Base-by-base conservation (phyloP, 2,888 invertebrate genomes). In the Tromatobia lineatoria region DNA sequence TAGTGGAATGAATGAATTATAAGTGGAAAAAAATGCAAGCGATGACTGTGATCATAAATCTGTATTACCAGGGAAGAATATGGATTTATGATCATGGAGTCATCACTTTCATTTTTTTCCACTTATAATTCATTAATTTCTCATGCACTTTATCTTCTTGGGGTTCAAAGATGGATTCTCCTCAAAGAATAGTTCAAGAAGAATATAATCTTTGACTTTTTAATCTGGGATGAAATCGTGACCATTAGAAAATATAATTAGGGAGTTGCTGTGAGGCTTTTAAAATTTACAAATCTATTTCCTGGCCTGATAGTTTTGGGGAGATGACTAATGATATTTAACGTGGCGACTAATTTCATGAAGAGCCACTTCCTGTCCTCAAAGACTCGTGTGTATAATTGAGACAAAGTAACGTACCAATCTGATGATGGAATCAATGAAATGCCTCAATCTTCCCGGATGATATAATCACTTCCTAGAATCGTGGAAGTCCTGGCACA, bases 211-310 rank as follows among this genome's bases (percentile, higher is more conserved):
- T 42, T 42, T 38, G 0, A 71, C 38, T 15, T 73, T 73, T 73
- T 54, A 20, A 54, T 71, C 38, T 50, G 15, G 38, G 6, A 13
- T 15, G 54, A 54, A 54, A 71, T 52, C 13, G 38, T 69, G 38
- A 73, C 73, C 59, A 59, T 73, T 59, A 59, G 73, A 25, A 25
- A 57, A 59, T 71, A 54, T 42, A 59, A 57, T 42, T 52, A 54
- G 54, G 47, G 70, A 34, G 20, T 20, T 11, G 6, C n/a, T 52
- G 47, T 15, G 25, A 10, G 18, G 54, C 18, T 38, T 71, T 71
- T 13, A 23, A 23, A 3, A 54, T 54, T 71, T 57, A 38, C 3
- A 29, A 38, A 54, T 59, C 34, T 54, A 38, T 71, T 54, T 71
- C 54, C 54, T 34, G 52, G 13, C 7, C 38, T 8, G 13, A 71